A percentile compares a stretch with the other conserved stretches of the same genome.
Evolutionary conservation across 2,888 invertebrate species (phyloP).

Genomic region (Rugalucina vietnamica): DNA sequence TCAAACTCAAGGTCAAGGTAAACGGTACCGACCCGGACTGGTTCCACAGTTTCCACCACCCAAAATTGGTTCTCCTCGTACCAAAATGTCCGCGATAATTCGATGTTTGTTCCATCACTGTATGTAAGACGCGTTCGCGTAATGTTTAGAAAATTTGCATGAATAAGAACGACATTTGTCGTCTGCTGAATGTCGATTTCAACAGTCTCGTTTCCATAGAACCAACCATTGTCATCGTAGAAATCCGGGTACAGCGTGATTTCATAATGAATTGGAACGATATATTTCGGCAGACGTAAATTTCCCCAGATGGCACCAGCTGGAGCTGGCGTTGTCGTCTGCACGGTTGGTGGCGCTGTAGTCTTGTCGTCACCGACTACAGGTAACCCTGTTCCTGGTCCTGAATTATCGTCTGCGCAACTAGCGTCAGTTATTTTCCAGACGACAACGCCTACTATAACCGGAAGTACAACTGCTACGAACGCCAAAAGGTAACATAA

Average conservation of each 20-base stretch:
- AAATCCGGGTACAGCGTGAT: constrained; percentile 89
- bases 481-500: constrained; percentile 66
- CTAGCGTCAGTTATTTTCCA: constrained; percentile 68
- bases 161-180: constrained; percentile 84
- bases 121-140: constrained; percentile 82
- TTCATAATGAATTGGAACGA: constrained; percentile 89
- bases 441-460: constrained; percentile 71
- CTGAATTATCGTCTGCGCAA: constrained; percentile 19
- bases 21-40: constrained; percentile 70
- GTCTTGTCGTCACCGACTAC: constrained; percentile 1
- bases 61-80: constrained; percentile 84
- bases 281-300: constrained; percentile 87
- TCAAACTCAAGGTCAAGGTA: constrained; percentile 87
- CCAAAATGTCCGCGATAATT: constrained; percentile 77
- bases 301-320: constrained; percentile 77
- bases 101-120: constrained; percentile 54
- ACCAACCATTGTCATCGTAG: constrained; percentile 84
- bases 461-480: constrained; percentile 67
- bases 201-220: constrained; percentile 80
- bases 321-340: constrained; percentile 25
- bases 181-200: constrained; percentile 78
- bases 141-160: constrained; percentile 86
- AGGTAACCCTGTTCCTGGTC: not conserved
- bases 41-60: constrained; percentile 81
- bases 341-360: constrained; percentile 14